Percentiles rank a stretch among this genome's conserved stretches.
phyloP scores from a whole-genome alignment of 2,888 invertebrate species.

The Ornithoptera alexandrae region DNA sequence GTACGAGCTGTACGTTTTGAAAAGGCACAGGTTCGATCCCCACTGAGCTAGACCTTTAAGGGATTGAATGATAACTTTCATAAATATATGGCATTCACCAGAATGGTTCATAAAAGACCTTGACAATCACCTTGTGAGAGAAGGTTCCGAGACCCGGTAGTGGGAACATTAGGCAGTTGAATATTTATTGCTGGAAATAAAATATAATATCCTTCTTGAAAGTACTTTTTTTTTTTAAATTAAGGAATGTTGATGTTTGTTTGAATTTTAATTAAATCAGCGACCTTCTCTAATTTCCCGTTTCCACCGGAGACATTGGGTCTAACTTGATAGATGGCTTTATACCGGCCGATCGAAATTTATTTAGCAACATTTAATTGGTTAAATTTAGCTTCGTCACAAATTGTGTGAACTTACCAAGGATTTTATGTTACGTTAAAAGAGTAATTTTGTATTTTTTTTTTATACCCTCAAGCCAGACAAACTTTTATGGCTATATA shows the following conservation, averaged over 20 bases:
- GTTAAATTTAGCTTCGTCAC: conserved; percentile 25
- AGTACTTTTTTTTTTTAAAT: background rate
- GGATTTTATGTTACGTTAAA: background rate
- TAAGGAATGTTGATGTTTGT: background rate
- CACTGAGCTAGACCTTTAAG: too few relatives aligned
- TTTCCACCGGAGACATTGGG: background rate
- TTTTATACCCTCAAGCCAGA: background rate
- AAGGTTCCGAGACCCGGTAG: too few relatives aligned
- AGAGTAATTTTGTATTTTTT: background rate
- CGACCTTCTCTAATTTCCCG: conserved; percentile 10
- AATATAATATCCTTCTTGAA: too few relatives aligned
- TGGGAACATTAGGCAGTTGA: too few relatives aligned
- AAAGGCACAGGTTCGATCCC: too few relatives aligned
- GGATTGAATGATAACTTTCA: too few relatives aligned
- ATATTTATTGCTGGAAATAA: too few relatives aligned
- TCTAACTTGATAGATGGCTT: conserved; percentile 18
- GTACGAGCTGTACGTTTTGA: too few relatives aligned
- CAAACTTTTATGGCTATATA: background rate
- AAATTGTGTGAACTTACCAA: background rate
- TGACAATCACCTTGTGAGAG: too few relatives aligned
- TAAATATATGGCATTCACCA: too few relatives aligned
- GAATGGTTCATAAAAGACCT: too few relatives aligned
- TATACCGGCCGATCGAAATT: conserved; percentile 18
- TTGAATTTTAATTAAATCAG: conserved; percentile 17
- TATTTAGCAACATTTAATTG: conserved; percentile 26